Conservation (phyloP, 1,140 invertebrate genomes). For the Chionoecetes opilio region DNA sequence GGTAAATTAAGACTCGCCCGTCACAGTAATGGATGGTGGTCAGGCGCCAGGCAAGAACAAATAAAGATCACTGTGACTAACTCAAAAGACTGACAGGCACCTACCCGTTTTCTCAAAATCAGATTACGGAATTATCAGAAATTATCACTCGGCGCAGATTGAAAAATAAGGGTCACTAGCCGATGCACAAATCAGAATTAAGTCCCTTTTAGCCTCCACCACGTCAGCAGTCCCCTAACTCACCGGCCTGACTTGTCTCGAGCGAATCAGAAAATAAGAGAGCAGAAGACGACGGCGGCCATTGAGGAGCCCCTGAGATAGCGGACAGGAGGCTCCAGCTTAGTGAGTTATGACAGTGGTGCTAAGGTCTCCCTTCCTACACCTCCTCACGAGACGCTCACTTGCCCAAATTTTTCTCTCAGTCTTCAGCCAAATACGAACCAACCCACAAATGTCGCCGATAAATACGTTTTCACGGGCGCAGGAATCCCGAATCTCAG, state of each 20-base stretch:
- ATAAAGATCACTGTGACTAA: conserved; percentile 58
- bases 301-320: conserved; percentile 78
- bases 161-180: conserved; percentile 73
- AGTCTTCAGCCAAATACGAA: conserved; percentile 49
- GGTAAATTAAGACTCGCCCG: conserved; percentile 45
- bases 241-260: conserved; percentile 75
- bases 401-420: conserved; percentile 50
- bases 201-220: conserved; percentile 77
- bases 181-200: conserved; percentile 77
- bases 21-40: conserved; percentile 56
- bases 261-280: conserved; percentile 79
- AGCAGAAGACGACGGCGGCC: conserved; percentile 77
- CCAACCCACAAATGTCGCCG: conserved; percentile 45
- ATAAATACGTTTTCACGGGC: conserved; percentile 55
- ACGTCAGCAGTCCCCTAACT: conserved; percentile 78
- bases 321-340: conserved; percentile 78
- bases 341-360: conserved; percentile 78
- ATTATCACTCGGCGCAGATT: conserved; percentile 71
- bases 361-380: conserved; percentile 61
- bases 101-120: conserved; percentile 37
- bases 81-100: conserved; percentile 50
- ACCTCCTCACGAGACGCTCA: conserved; percentile 56
- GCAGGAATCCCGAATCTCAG: conserved; percentile 48
- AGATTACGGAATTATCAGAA: conserved; percentile 69
- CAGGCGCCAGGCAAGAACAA: background rate